Conservation (phyloP, 2,888 invertebrate species). For the Clitarchus hookeri region DNA sequence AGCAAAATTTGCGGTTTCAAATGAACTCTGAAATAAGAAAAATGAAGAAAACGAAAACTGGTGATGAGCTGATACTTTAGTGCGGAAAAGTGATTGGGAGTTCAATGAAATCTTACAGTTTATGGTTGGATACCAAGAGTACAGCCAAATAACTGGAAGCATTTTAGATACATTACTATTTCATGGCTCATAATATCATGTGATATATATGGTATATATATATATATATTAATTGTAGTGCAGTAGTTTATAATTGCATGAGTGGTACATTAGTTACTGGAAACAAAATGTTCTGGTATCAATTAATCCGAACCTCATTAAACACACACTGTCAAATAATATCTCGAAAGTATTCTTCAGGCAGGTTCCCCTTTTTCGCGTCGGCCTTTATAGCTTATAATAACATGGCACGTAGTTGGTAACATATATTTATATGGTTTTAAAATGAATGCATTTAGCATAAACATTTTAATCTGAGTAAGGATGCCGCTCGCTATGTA, state of each 20-base stretch:
- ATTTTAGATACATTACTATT: not conserved
- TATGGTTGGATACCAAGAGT: not conserved
- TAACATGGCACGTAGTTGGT: not conserved
- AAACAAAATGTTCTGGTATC: too few species aligned
- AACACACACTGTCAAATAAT: too few species aligned
- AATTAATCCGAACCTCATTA: too few species aligned
- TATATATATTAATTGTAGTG: too few species aligned
- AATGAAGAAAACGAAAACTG: not conserved
- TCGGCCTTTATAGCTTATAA: too few species aligned
- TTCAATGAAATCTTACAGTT: not conserved
- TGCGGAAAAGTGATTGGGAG: not conserved
- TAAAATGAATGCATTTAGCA: not conserved
- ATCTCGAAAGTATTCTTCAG: too few species aligned
- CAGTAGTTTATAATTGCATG: too few species aligned
- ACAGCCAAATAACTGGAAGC: not conserved
- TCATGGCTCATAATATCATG: not conserved
- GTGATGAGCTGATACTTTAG: not conserved
- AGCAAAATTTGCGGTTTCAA: not conserved
- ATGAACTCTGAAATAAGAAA: not conserved
- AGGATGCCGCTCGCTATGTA: not conserved
- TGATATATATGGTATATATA: too few species aligned
- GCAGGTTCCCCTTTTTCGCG: too few species aligned
- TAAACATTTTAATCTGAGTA: not conserved
- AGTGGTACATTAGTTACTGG: too few species aligned
- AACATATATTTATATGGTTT: not conserved